Evolutionary conservation across 2,113 vertebrate species (phyloP), one percentile per base, ranked within the genome.

Genomic region (Callipepla californica): DNA sequence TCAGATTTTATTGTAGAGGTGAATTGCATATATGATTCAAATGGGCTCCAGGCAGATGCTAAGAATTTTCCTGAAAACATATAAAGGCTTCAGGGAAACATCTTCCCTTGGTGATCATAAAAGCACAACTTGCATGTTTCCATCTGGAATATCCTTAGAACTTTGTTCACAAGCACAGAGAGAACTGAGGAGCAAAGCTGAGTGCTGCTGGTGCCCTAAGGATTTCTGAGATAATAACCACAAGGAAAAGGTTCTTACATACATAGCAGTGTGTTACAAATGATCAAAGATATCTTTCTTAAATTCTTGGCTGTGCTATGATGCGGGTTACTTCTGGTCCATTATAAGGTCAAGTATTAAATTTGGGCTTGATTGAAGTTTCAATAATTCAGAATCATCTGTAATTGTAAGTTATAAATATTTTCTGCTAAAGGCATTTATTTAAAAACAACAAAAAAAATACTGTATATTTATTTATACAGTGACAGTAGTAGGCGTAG

Each of bases 21-120:
- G 80, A 95, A 94, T 59, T 94, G 91, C 90, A 87, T 95, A 62
- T 95, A 93, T 96, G 95, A 96, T 96, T 95, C 81, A 91, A 97
- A 95, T 87, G 80, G 95, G 96, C 96, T 97, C 59, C 85, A 95
- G 96, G 95, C 96, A 96, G 96, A 95, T 92, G 91, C 87, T 95
- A 75, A 91, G 94, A 72, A 95, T 96, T 96, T 92, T 93, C 90
- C 67, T 85, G 87, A 86, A 96, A 97, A 97, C 95, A 96, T 66
- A 96, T 65, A 97, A 97, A 95, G 68, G 96, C 97, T 97, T 97
- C 94, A 93, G 97, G 97, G 96, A 97, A 97, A 97, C 97, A 97
- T 96, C 93, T 85, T 97, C 92, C 80, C 94, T 80, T 93, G 93
- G 57, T 86, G 89, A 89, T 90, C 81, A 88, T 97, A 97, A 97